Base-by-base conservation (phyloP, 1,140 invertebrate genomes). In the Anagrus nilaparvatae region DNA sequence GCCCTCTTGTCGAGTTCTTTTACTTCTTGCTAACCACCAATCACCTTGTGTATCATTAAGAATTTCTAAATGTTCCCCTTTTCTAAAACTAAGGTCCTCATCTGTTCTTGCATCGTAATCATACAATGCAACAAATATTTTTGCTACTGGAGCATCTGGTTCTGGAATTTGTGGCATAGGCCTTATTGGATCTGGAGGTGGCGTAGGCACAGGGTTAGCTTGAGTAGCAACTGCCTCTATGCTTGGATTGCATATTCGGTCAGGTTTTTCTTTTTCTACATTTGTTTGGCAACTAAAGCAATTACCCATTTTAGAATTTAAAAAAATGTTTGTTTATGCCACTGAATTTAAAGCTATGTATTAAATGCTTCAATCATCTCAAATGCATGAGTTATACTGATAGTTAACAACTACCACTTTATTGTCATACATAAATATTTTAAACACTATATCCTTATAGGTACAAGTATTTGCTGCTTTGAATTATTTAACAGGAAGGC, bases 41-140 rank as follows among this genome's bases (percentile, higher is more conserved):
- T 99, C 96, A 36, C 95, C 93, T 66, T 94, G 88, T 42, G 91
- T 97, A 71, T 98, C 94, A 71, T 98, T 97, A 47, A 98, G 69
- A 50, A 99, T 96, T 70, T 98, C 94, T 60, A 99, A 74, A 71
- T 97, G 89, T 67, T 99, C 95, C 27, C 94, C 94, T 69, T 98
- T 97, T 51, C 92, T 82, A 70, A 99, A 97, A 69, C 90, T 95
- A 40, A 99, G 73, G 70, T 99, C 96, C 68, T 99, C 95, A 64
- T 97, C 93, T 18, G 96, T 99, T 51, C 96, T 76, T 23, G 96
- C 95, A 75, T 99, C 95, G 65, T 99, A 99, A 70, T 99, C 95
- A 68, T 97, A 98, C 13, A 98, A 72, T 24, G 96, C 94, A 23
- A 99, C 89, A 71, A 97, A 98, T 57, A 97, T 86, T 67, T 87